Conservation (phyloP, 2,797 vertebrate genomes). For the Labeo calbasu region DNA sequence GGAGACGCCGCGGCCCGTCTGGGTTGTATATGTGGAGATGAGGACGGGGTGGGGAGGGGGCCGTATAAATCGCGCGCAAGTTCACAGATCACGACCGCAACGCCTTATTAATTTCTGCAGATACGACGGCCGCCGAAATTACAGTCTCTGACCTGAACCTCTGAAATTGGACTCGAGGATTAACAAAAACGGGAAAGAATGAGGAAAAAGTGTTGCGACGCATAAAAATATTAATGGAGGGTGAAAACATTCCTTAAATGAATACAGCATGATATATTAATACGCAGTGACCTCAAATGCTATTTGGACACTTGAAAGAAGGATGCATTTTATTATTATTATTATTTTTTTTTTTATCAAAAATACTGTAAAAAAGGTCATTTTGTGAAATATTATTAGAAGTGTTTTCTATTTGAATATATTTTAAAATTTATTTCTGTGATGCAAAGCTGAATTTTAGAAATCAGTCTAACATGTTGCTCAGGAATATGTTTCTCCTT, state of each 20-base stretch:
- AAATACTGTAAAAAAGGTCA: too few species aligned
- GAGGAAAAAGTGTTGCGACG: constrained; percentile 60
- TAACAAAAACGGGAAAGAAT: constrained; percentile 5
- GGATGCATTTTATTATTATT: too few species aligned
- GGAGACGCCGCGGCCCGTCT: constrained; percentile 73
- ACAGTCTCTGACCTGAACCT: constrained; percentile 64
- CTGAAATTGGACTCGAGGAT: constrained; percentile 67
- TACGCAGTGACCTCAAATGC: not conserved
- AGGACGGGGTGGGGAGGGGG: constrained; percentile 6
- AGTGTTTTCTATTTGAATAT: not conserved
- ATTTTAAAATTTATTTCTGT: not conserved
- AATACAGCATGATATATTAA: constrained; percentile 52
- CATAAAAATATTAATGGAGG: constrained; percentile 70
- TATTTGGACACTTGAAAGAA: not conserved
- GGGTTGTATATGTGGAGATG: constrained; percentile 46
- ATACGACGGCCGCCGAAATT: constrained; percentile 71
- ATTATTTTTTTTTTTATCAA: too few species aligned
- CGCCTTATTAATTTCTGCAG: constrained; percentile 78
- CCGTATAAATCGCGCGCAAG: constrained; percentile 69
- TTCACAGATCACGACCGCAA: constrained; percentile 77
- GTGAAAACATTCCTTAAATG: constrained; percentile 63
- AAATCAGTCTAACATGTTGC: constrained; percentile 27
- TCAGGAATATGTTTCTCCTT: too few species aligned
- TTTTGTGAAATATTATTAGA: too few species aligned
- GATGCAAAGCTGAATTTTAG: not conserved